Evolutionary conservation across 1,140 invertebrate genomes (phyloP).

Genomic region (Holcopasites calliopsidis): DNA sequence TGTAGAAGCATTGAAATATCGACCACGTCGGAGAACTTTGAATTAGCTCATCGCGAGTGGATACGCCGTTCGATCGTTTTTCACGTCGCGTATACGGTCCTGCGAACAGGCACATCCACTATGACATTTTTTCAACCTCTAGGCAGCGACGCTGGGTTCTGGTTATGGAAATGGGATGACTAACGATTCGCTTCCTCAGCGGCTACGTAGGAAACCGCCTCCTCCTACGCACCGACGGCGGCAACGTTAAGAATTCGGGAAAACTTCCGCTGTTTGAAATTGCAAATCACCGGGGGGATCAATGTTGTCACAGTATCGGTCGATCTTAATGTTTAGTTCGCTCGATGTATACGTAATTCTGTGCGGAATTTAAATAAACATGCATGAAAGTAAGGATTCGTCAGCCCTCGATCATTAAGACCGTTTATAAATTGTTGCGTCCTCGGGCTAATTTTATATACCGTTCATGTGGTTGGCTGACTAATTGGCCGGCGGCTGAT

Average conservation of each 20-base stretch:
- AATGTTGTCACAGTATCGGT: not conserved
- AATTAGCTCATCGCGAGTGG: slow-evolving; percentile 54
- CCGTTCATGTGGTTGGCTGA: not conserved
- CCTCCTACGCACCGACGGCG: slow-evolving; percentile 27
- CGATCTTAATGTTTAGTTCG: too few species aligned
- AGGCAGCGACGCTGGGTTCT: slow-evolving; percentile 53
- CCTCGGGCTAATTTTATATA: not conserved
- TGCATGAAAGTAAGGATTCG: too few species aligned
- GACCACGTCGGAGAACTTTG: slow-evolving; percentile 38
- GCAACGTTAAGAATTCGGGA: slow-evolving; percentile 42
- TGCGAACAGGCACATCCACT: slow-evolving; percentile 40
- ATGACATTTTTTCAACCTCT: slow-evolving; percentile 59
- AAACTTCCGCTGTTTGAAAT: not conserved
- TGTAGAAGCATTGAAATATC: slow-evolving; percentile 3
- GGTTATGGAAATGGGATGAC: slow-evolving; percentile 65
- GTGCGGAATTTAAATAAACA: too few species aligned
- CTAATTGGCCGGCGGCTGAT: not conserved
- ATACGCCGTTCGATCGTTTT: slow-evolving; percentile 50
- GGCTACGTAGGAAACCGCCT: slow-evolving; percentile 6
- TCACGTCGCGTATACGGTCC: slow-evolving; percentile 45
- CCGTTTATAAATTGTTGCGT: not conserved
- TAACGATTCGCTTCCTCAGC: slow-evolving; percentile 50
- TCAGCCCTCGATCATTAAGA: not conserved
- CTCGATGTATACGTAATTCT: too few species aligned
- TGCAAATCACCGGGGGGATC: not conserved